A percentile compares a stretch with the other conserved stretches of the same genome.
phyloP scores from a whole-genome alignment of 1,140 invertebrate genomes.

The Scaptodrosophila lebanonensis region DNA sequence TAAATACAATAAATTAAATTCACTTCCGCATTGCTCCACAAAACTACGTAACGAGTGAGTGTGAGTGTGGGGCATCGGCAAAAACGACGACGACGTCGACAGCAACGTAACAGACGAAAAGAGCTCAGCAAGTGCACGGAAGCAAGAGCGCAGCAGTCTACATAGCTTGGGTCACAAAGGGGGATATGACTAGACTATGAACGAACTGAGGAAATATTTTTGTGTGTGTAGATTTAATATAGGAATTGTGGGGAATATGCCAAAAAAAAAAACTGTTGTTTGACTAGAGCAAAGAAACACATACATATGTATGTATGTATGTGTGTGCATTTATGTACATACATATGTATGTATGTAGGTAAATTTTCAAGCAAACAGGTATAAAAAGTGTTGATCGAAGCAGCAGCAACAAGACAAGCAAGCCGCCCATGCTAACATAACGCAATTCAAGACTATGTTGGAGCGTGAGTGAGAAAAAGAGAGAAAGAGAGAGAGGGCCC shows the following conservation, averaged over 20 bases:
- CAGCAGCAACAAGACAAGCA: conserved; percentile 26
- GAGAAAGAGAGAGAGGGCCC: conserved; percentile 26
- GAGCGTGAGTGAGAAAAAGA: conserved; percentile 7
- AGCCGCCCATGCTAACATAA: conserved; percentile 7
- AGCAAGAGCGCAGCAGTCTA: conserved; percentile 40
- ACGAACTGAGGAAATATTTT: background rate
- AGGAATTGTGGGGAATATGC: background rate
- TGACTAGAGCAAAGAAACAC: conserved; percentile 21
- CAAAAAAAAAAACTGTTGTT: no score
- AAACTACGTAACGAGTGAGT: conserved; percentile 65
- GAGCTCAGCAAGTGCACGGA: conserved; percentile 50
- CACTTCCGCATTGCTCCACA: conserved; percentile 77
- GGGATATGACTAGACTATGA: no score
- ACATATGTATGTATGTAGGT: conserved; percentile 5
- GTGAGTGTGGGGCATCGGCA: conserved; percentile 32
- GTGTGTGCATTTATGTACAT: conserved; percentile 10
- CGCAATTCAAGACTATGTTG: background rate
- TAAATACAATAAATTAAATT: conserved; percentile 77
- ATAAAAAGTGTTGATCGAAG: conserved; percentile 61
- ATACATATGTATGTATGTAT: background rate
- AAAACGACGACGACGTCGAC: conserved; percentile 24
- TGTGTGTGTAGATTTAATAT: background rate
- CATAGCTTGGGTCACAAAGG: background rate
- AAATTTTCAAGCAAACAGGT: conserved; percentile 51
- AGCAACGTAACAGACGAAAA: conserved; percentile 45